phyloP scores from a whole-genome alignment of 2,888 invertebrate genomes.

The Tipula helvola region DNA sequence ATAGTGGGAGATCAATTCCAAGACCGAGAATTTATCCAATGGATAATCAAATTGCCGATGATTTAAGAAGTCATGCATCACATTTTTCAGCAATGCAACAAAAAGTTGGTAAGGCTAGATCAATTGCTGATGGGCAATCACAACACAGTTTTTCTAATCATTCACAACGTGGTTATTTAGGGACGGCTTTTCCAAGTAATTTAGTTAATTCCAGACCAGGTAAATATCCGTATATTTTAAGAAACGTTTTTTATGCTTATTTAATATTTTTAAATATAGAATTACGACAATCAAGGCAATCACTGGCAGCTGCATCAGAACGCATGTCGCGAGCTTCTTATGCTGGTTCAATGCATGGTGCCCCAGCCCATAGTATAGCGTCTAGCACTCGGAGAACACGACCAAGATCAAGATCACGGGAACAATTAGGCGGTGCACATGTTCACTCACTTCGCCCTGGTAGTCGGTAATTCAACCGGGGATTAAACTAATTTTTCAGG shows the following conservation, averaged over 20 bases:
- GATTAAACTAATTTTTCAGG: neutral
- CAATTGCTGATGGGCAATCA: conserved; percentile 78
- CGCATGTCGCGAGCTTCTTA: conserved; percentile 65
- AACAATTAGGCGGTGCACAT: conserved; percentile 40
- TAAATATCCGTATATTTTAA: conserved; percentile 23
- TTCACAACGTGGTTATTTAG: conserved; percentile 59
- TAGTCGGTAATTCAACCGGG: conserved; percentile 47
- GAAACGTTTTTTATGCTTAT: neutral
- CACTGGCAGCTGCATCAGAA: conserved; percentile 69
- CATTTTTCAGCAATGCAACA: conserved; percentile 56
- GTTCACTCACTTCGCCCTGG: conserved; percentile 49
- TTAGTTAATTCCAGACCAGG: conserved; percentile 62
- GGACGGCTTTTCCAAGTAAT: conserved; percentile 56
- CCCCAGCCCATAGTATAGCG: conserved; percentile 39
- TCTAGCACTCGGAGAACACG: conserved; percentile 54
- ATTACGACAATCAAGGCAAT: conserved; percentile 75
- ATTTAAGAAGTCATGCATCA: conserved; percentile 54
- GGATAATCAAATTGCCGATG: conserved; percentile 55
- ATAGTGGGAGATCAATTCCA: conserved; percentile 81
- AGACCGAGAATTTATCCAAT: conserved; percentile 73
- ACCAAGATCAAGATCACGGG: conserved; percentile 66
- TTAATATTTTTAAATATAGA: conserved; percentile 39
- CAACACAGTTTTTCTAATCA: conserved; percentile 79
- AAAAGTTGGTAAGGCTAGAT: conserved; percentile 38
- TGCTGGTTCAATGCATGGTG: conserved; percentile 51